Evolutionary conservation across 2,888 invertebrate species (phyloP), one percentile per base, ranked within the genome.

Genomic region (Allolobophora icterica): DNA sequence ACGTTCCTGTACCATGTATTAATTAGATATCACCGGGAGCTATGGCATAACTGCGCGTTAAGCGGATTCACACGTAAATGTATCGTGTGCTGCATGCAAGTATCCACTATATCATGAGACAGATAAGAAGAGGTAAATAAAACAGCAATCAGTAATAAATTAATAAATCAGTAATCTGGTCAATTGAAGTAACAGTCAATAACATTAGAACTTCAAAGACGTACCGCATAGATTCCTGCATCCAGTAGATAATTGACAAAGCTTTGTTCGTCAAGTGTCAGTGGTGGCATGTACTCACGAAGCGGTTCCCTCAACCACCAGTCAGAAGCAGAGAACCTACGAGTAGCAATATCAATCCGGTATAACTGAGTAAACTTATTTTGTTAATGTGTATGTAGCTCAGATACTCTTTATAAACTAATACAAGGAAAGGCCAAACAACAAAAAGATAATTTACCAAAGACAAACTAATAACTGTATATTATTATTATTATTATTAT

Each of bases 251-350:
- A 95, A 40, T 93, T 92, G 42, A 93, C 90, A n/a, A 95, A 92
- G 21, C 93, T 92, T 17, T 93, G 92, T 33, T 95, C 94, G 90
- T 94, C 94, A 90, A 94, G 93, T 8, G 94, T 93, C 84, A 95
- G 91, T 13, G 94, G 92, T 21, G 95, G 95, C 58, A 96, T 92
- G 93, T 96, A 96, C 92, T 95, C 95, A 15, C 93, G 93, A 33
- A 94, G 94, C 87, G 93, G 93, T 91, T 94, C 94, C 45, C 96
- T 93, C 33, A 91, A 93, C 96, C 96, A 96, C 96, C 96, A 96
- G 89, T 94, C 89, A 42, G 42, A n/a, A 19, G 40, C 89, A 33
- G 89, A 21, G 45, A 45, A 42, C 89, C 89, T 89, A 34, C 13
- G 8, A 71, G n/a, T 71, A n/a, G 30, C 71, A 71, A 24, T 6